Conservation (phyloP, 2,113 vertebrate species). For the Dryoscopus gambensis region DNA sequence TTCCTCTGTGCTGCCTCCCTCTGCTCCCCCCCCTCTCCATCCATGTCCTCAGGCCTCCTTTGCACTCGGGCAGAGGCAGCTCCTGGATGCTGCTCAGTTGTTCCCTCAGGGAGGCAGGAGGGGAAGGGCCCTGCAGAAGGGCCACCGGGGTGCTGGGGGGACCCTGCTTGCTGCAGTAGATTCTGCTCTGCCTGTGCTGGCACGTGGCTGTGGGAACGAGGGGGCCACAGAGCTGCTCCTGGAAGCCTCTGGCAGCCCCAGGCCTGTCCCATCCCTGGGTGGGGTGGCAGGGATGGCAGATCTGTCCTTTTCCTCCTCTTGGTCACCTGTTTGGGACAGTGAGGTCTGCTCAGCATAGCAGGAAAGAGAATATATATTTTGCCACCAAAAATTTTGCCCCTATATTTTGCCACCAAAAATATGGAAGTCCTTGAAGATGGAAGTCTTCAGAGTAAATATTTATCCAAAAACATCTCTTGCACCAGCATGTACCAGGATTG, state of each 20-base stretch:
- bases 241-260: background rate
- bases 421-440: background rate
- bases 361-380: background rate
- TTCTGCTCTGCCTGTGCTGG: background rate
- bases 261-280: background rate
- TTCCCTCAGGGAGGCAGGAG: background rate
- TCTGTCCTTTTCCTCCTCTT: background rate
- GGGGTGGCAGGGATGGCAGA: background rate
- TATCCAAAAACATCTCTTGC: background rate
- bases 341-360: background rate
- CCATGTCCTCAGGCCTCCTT: conserved; percentile 45
- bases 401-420: background rate
- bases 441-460: background rate
- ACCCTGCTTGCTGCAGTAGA: accelerated
- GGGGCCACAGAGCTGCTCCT: background rate
- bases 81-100: background rate
- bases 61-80: background rate
- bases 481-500: background rate
- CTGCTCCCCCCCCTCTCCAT: background rate
- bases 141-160: too few relatives aligned
- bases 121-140: background rate
- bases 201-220: accelerated
- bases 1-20: conserved; percentile 33
- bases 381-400: background rate
- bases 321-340: background rate